Conservation (phyloP, 2,113 vertebrate genomes). For the Amazona guildingii region DNA sequence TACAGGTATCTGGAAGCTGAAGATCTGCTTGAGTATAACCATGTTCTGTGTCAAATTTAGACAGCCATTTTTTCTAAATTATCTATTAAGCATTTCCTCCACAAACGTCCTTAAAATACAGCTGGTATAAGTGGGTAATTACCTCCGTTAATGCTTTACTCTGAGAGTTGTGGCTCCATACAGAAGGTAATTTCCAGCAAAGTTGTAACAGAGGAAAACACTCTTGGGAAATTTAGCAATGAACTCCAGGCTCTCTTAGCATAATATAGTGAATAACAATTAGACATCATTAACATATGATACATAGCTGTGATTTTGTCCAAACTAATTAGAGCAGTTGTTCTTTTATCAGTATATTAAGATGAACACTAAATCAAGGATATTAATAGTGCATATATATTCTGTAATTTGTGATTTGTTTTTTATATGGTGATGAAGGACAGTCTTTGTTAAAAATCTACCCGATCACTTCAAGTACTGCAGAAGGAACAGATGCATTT, state of each 20-base stretch:
- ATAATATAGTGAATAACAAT: conserved; percentile 42
- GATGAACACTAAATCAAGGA: background rate
- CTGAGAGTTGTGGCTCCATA: conserved; percentile 38
- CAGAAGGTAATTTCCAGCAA: conserved; percentile 30
- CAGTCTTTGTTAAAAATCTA: background rate
- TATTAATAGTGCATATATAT: background rate
- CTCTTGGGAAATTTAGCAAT: conserved; percentile 37
- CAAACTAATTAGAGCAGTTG: conserved; percentile 14
- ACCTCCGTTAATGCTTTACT: conserved; percentile 66
- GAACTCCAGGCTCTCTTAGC: conserved; percentile 20
- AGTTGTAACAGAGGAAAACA: conserved; percentile 51
- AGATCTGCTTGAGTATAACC: background rate
- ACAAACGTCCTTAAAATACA: conserved; percentile 46
- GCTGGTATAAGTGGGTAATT: conserved; percentile 64
- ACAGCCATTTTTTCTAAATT: background rate
- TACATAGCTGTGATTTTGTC: conserved; percentile 43
- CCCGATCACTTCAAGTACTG: background rate
- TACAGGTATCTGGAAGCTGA: background rate
- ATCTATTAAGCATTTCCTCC: conserved; percentile 31
- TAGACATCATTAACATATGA: conserved; percentile 35
- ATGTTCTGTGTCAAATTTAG: background rate
- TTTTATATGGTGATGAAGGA: background rate
- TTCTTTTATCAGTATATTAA: background rate
- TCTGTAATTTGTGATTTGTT: background rate
- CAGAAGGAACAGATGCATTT: background rate